Percentiles rank a stretch among this genome's conserved stretches.
These are phyloP conservation scores for Torymus aiolomorphi DNA, from an alignment of 2,888 invertebrate genomes.

Conservation along the genomic window DNA sequence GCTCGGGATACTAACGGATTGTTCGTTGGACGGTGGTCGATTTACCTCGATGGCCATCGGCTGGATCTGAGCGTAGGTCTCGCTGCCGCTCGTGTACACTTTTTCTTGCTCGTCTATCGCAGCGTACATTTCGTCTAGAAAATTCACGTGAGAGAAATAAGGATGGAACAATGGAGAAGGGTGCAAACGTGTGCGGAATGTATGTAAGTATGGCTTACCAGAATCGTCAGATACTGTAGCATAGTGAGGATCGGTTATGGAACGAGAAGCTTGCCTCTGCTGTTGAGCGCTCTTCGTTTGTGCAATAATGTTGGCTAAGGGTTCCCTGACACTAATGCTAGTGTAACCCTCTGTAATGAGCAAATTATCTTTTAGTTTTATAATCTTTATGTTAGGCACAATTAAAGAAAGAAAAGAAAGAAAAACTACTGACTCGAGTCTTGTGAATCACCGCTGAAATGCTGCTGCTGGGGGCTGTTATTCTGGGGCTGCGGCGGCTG, in stretches of 20 bases:
- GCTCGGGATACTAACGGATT: slow-evolving; percentile 70
- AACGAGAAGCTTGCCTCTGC: slow-evolving; percentile 67
- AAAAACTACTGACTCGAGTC: slow-evolving; percentile 71
- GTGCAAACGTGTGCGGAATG: no score
- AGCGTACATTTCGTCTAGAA: slow-evolving; percentile 90
- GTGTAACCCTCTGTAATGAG: slow-evolving; percentile 88
- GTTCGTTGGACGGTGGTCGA: slow-evolving; percentile 70
- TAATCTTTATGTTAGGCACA: neutral
- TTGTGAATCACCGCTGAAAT: slow-evolving; percentile 94
- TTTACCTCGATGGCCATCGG: slow-evolving; percentile 76
- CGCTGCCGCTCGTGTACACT: slow-evolving; percentile 86
- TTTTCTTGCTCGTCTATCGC: slow-evolving; percentile 87
- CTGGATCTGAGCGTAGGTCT: slow-evolving; percentile 91
- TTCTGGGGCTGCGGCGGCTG: slow-evolving; percentile 67
- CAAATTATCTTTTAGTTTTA: slow-evolving; percentile 2
- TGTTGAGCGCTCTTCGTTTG: slow-evolving; percentile 78
- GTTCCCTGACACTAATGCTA: slow-evolving; percentile 93
- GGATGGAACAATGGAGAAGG: no score
- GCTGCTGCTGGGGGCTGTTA: slow-evolving; percentile 76
- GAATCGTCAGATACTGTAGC: slow-evolving; percentile 95
- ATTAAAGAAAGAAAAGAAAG: neutral
- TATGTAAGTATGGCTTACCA: slow-evolving; percentile 76
- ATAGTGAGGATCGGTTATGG: slow-evolving; percentile 83
- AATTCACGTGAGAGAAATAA: neutral
- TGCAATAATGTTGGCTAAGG: slow-evolving; percentile 86